Evolutionary conservation across 2,888 invertebrate genomes (phyloP), one percentile per base, ranked within the genome.

Genomic region (Elmis aenea): DNA sequence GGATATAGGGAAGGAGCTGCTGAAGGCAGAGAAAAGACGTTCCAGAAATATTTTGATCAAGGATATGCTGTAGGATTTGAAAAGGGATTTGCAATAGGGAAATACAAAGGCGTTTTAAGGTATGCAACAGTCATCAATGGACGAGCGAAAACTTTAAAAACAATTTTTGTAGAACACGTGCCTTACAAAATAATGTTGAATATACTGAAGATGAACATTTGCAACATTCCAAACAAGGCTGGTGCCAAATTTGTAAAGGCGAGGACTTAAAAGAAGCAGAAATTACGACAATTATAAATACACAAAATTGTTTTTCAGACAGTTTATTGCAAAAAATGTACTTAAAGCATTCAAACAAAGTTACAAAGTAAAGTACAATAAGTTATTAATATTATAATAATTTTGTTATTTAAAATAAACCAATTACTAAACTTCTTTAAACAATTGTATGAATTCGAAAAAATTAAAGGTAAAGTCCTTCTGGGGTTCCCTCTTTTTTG

Each of bases 401-500:
- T 23, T 23, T 4, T 4, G 4, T 23, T 23, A 23, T 23, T 23
- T 23, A 9, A n/a, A 6, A 23, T 13, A 29, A 22, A 13, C 21
- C 23, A 26, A 16, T 25, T 14, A n/a, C 10, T n/a, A 26, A 24
- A 26, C 21, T 25, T 25, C n/a, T 10, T 25, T 13, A 30, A 30
- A 21, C n/a, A 18, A 20, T 20, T 18, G 14, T 31, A 32, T 10
- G 24, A 32, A 32, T 11, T n/a, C 24, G 8, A 37, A 23, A 27
- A 35, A 48, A 52, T 81, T 89, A 99, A 62, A 99, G 79, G 73
- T 99, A 99, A 36, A 99, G 80, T 51, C 97, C 97, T 72, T 99
- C 99, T 1, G 99, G 99, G 26, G 96, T 96, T 48, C 97, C 97
- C 73, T 99, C 99, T 65, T 99, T 97, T 76, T 99, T 99, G 42